A percentile compares a stretch with the other conserved stretches of the same genome.
Conservation (phyloP, 2,113 vertebrate species). For the Gobio gobio region DNA sequence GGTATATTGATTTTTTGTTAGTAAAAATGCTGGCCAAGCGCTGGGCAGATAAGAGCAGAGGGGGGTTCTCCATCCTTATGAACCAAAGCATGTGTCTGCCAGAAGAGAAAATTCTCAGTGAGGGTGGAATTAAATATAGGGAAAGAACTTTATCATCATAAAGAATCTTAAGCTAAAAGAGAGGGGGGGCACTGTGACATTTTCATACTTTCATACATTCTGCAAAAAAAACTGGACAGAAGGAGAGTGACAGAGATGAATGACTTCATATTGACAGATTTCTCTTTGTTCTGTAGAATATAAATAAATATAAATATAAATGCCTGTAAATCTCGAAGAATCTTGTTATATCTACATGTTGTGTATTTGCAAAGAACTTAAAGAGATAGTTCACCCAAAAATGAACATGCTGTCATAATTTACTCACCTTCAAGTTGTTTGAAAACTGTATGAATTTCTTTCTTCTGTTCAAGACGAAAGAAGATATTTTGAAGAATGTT, state of each 20-base stretch:
- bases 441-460: too few species aligned
- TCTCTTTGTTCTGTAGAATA: too few species aligned
- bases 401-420: too few species aligned
- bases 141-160: not conserved
- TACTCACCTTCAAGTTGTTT: too few species aligned
- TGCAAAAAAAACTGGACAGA: not conserved
- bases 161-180: not conserved
- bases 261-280: not conserved
- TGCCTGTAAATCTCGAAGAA: not conserved
- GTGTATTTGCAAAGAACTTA: not conserved
- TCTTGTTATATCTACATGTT: not conserved
- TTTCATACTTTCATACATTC: not conserved
- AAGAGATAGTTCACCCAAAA: too few species aligned
- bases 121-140: not conserved
- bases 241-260: not conserved
- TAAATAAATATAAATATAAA: not conserved
- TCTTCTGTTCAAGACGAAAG: too few species aligned
- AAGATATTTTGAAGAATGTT: too few species aligned
- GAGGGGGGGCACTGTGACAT: not conserved
- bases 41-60: conserved; percentile 24
- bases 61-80: not conserved
- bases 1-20: conserved; percentile 56
- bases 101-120: not conserved
- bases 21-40: conserved; percentile 37
- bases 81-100: not conserved